Base-by-base conservation (phyloP, 2,888 invertebrate species). In the Hipparchia sbordonii region DNA sequence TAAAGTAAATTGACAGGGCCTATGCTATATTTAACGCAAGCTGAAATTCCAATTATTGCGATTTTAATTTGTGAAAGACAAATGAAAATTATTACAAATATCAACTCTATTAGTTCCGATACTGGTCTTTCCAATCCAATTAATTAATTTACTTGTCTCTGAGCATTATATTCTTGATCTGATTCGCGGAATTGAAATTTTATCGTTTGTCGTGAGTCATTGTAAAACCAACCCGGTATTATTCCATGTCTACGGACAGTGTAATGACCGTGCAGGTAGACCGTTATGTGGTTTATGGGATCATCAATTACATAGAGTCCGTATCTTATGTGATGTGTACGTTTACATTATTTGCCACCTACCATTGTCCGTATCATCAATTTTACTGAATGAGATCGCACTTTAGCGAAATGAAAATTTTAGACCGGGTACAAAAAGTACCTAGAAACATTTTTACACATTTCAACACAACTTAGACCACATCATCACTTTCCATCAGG, bases 261-360 rank as follows among this genome's bases (percentile, higher is more conserved):
- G 68, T 74, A 69, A 60, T 71, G 68, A 74, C 73, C 71, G 71
- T 33, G 10, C 39, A 51, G 6, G 12, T 46, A 9, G 65, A 71
- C 73, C 73, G 73, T 68, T 74, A 68, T 60, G 10, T 57, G 67
- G 46, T 65, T 62, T 65, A 61, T 63, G 54, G 71, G n/a, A 52
- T 59, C 52, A 71, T 65, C 46, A 67, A 73, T 74, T 48, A 67
- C 23, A 57, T 52, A 52, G 12, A 57, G 46, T 67, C 46, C 6
- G 45, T n/a, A 12, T 52, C 10, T 10, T 12, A 48, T 48, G 8
- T 8, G 48, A 48, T 48, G 8, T 8, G 48, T 48, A 48, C 1
- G 48, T 48, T 48, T 48, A 48, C 48, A 48, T 4, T 48, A 6
- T 48, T 7, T 1, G 48, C 48, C 48, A 48, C 8, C 48, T 48